Evolutionary conservation across 2,113 vertebrate genomes (phyloP).

Genomic region (Channa maculata): DNA sequence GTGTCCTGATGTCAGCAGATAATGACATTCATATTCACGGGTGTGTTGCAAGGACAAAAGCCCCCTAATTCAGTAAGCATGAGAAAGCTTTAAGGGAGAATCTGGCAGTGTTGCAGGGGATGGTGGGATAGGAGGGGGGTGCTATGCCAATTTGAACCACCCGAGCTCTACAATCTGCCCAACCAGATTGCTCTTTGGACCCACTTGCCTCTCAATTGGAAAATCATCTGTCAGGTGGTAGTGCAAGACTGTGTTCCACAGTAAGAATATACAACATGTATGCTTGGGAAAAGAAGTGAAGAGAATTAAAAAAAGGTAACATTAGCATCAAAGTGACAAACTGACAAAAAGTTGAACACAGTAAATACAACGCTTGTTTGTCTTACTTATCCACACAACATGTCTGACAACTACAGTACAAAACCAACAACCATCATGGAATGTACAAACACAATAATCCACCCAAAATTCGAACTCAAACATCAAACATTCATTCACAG

Average conservation of each 20-base stretch:
- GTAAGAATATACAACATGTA: background rate
- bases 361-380: no score
- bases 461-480: no score
- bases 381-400: background rate
- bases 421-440: background rate
- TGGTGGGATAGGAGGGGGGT: constrained; percentile 18
- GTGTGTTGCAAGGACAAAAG: constrained; percentile 49
- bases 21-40: constrained; percentile 67
- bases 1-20: constrained; percentile 67
- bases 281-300: background rate
- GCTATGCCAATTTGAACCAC: constrained; percentile 51
- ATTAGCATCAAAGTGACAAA: background rate
- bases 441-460: no score
- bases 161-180: constrained; percentile 67
- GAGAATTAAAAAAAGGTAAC: no score
- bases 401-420: background rate
- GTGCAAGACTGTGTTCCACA: constrained; percentile 7
- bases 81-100: constrained; percentile 58
- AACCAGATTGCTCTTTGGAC: constrained; percentile 74
- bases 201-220: constrained; percentile 37
- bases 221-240: constrained; percentile 32
- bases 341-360: background rate
- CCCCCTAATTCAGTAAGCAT: constrained; percentile 47
- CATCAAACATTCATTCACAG: no score
- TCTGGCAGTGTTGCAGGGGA: constrained; percentile 37